Evolutionary conservation across 2,113 vertebrate genomes (phyloP).

Genomic region (Panurus biarmicus): DNA sequence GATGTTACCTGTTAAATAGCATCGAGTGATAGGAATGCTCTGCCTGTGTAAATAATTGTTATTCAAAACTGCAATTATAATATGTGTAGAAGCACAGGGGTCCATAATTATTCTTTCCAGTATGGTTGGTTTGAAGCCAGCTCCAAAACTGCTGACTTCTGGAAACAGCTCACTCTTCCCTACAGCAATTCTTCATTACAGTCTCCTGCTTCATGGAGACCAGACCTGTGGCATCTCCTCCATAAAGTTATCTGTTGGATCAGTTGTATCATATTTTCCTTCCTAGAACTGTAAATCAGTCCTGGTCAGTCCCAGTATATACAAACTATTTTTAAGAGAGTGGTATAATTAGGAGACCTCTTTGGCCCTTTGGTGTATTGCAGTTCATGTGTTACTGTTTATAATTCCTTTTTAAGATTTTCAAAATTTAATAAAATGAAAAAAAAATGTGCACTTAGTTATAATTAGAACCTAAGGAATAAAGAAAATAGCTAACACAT

Average conservation of each 20-base stretch:
- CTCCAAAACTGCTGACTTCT: not conserved
- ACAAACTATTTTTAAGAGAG: not conserved
- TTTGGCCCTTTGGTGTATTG: not conserved
- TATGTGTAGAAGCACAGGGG: not conserved
- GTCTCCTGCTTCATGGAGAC: not conserved
- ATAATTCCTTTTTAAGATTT: not conserved
- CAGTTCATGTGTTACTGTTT: not conserved
- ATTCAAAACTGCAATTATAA: not conserved
- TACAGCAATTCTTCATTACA: not conserved
- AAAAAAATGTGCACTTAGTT: not conserved
- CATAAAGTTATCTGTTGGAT: not conserved
- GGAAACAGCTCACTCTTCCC: not conserved
- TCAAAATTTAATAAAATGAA: not conserved
- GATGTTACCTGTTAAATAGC: not conserved
- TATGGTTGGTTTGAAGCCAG: not conserved
- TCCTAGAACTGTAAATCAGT: conserved; percentile 11
- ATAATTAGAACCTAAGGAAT: not conserved
- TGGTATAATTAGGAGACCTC: not conserved
- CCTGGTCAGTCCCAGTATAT: not conserved
- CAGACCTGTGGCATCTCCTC: not conserved
- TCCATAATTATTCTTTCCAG: not conserved
- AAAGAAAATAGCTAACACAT: not conserved
- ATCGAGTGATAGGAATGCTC: not conserved
- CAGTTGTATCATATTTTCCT: not conserved
- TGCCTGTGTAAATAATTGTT: not conserved